Conservation (phyloP, 2,113 vertebrate genomes). For the Dolichotis patagonum region DNA sequence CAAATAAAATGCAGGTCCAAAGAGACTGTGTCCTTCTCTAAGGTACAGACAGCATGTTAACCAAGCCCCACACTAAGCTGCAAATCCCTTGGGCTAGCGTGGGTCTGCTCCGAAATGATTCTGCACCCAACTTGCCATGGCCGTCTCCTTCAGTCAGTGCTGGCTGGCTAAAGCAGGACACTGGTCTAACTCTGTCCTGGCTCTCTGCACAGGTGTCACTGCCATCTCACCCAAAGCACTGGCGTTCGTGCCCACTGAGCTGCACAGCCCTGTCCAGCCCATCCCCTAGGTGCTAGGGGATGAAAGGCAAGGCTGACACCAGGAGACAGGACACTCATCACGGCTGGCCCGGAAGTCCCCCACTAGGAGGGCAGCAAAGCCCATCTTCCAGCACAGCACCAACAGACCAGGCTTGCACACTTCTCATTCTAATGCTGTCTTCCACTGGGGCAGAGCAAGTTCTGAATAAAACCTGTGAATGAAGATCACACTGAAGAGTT, state of each 20-base stretch:
- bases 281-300: too few species aligned
- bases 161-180: not conserved
- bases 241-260: not conserved
- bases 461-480: accelerated
- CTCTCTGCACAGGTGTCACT: not conserved
- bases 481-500: not conserved
- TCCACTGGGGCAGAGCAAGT: not conserved
- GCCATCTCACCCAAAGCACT: not conserved
- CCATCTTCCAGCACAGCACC: not conserved
- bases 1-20: not conserved
- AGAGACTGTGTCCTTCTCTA: not conserved
- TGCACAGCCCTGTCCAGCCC: too few species aligned
- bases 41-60: not conserved
- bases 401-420: not conserved
- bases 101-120: not conserved
- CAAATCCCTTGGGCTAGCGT: not conserved
- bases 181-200: not conserved
- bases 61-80: not conserved
- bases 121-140: not conserved
- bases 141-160: not conserved
- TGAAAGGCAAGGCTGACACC: not conserved
- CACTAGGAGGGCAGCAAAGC: not conserved
- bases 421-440: not conserved
- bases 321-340: not conserved
- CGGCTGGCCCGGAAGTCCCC: not conserved